These are phyloP conservation scores for Drosophila acutilabella DNA, from an alignment of 2,888 invertebrate species.

Conservation along the genomic window DNA sequence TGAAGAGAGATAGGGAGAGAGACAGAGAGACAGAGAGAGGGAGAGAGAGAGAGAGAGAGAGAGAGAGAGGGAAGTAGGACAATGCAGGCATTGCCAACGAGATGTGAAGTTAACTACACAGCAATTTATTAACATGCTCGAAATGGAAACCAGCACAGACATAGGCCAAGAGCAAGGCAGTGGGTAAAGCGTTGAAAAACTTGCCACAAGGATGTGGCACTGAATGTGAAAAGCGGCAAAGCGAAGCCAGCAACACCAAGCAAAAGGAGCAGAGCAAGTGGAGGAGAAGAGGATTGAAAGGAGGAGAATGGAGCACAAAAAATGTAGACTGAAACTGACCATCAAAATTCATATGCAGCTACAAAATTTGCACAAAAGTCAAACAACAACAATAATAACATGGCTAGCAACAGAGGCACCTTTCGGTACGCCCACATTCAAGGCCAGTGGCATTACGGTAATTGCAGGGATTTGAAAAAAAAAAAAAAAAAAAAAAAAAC, in stretches of 20 bases:
- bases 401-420: neutral
- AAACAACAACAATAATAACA: slow-evolving; percentile 3
- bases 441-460: slow-evolving; percentile 75
- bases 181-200: neutral
- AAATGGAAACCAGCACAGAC: slow-evolving; percentile 38
- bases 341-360: slow-evolving; percentile 54
- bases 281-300: no score
- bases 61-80: slow-evolving; percentile 9
- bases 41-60: neutral
- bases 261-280: neutral
- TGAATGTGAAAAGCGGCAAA: slow-evolving; percentile 23
- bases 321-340: slow-evolving; percentile 14
- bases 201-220: slow-evolving; percentile 13
- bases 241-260: slow-evolving; percentile 10
- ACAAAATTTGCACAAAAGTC: slow-evolving; percentile 25
- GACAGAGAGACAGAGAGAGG: neutral
- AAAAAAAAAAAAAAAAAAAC: slow-evolving; percentile 12
- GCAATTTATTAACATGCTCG: slow-evolving; percentile 66
- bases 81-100: slow-evolving; percentile 20
- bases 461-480: slow-evolving; percentile 68
- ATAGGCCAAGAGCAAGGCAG: neutral
- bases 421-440: slow-evolving; percentile 35
- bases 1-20: slow-evolving; percentile 7
- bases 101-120: slow-evolving; percentile 57
- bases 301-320: neutral